phyloP scores from a whole-genome alignment of 2,888 invertebrate genomes.

The Diadegma fenestrale region DNA sequence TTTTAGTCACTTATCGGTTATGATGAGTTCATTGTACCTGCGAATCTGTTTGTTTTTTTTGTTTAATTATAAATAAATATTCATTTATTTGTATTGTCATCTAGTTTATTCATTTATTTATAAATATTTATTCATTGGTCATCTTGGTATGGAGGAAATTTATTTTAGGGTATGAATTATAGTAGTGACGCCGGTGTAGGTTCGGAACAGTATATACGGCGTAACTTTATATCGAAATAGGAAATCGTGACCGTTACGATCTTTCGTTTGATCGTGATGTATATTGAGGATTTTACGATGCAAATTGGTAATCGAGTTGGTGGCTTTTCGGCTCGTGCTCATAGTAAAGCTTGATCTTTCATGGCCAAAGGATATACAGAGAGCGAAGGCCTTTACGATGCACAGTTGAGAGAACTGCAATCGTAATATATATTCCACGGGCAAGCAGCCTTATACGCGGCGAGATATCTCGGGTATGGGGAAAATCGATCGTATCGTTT shows the following conservation, averaged over 20 bases:
- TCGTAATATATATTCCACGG: slow-evolving; percentile 3
- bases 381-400: slow-evolving; percentile 10
- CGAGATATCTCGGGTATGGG: slow-evolving; percentile 1
- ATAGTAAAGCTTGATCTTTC: slow-evolving; percentile 12
- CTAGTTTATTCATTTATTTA: too few relatives aligned
- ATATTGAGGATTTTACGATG: slow-evolving; percentile 63
- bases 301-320: slow-evolving; percentile 75
- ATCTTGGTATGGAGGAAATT: neutral
- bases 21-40: too few relatives aligned
- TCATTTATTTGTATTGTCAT: too few relatives aligned
- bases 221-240: neutral
- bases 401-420: slow-evolving; percentile 35
- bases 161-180: neutral
- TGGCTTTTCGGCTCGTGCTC: slow-evolving; percentile 34
- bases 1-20: too few relatives aligned
- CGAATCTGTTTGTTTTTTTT: too few relatives aligned
- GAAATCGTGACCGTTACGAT: neutral
- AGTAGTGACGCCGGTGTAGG: neutral
- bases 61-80: too few relatives aligned
- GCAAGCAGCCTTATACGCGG: slow-evolving; percentile 8
- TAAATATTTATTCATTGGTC: neutral
- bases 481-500: slow-evolving; percentile 53
- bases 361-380: neutral
- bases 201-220: neutral
- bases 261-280: slow-evolving; percentile 8